Base-by-base conservation (phyloP, 2,113 vertebrate species). In the Anoplopoma fimbria region DNA sequence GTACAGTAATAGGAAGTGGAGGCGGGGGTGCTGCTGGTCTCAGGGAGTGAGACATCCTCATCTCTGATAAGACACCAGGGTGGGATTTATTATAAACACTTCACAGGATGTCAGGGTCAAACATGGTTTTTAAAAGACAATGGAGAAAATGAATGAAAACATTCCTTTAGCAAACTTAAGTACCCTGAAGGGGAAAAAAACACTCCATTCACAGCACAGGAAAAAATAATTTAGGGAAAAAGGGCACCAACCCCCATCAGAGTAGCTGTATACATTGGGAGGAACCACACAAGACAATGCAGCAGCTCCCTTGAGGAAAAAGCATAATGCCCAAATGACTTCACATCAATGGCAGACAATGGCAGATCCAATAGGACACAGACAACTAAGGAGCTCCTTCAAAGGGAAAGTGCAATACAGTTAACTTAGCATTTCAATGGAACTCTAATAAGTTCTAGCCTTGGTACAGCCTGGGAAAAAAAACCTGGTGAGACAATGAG, bases 371-470 rank as follows among this genome's bases (percentile, higher is more conserved):
- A 91, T 42, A 47, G 78, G 60, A 38, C 71, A 69, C 84, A 75
- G 65, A 58, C 81, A 81, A 51, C 75, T 69, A 85, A 31, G 45
- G 82, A 85, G 70, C 15, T 40, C 81, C 45, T 85, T 89, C 84
- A 88, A 87, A 88, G 84, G 29, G 42, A 72, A 83, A 82, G 72
- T 23, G 79, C 69, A 81, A 69, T 67, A 76, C 58, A 84, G 87
- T 87, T 49, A 84, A 85, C 55, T 91, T 90, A 88, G 88, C 91
- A 92, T 93, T 91, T 90, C 87, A 93, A 92, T 92, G 81, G 90
- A 84, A 87, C 68, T 73, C 69, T 81, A 87, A 79, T 80, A 77
- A 80, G 75, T 27, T 61, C 25, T 23, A 49, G 75, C 15, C 6
- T 31, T 15, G 60, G 40, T 67, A 40, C 77, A 71, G 60, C 42